These are phyloP conservation scores for Pherbina coryleti DNA, from an alignment of 2,888 invertebrate genomes.

Conservation along the genomic window DNA sequence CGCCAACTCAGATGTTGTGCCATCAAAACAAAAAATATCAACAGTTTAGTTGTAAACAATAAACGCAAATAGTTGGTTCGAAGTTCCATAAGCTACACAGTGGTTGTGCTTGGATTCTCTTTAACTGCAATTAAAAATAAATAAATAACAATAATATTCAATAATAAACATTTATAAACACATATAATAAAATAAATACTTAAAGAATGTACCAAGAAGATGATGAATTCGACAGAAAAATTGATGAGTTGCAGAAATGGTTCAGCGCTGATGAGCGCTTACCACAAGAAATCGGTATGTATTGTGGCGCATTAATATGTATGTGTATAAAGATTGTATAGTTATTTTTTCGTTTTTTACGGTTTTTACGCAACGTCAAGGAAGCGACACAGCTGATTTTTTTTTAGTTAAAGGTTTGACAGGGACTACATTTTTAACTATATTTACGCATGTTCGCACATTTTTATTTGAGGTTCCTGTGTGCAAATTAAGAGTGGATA, in stretches of 20 bases:
- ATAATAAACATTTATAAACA: not conserved
- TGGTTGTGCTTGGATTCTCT: not conserved
- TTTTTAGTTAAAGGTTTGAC: not conserved
- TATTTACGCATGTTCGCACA: not conserved
- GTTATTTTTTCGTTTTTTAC: not conserved
- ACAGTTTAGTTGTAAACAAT: not conserved
- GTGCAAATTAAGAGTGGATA: no score
- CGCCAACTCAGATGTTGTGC: constrained; percentile 16
- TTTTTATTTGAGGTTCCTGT: not conserved
- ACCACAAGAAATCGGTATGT: constrained; percentile 59
- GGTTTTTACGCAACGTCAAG: not conserved
- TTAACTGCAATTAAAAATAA: no score
- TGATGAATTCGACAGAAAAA: constrained; percentile 50
- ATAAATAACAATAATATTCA: not conserved
- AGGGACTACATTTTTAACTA: not conserved
- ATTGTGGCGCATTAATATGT: not conserved
- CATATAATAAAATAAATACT: not conserved
- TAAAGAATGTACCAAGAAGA: constrained; percentile 3
- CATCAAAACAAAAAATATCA: constrained; percentile 6
- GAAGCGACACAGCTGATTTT: not conserved
- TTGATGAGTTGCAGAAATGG: constrained; percentile 58
- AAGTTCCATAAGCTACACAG: no score
- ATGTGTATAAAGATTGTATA: not conserved
- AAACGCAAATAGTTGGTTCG: not conserved
- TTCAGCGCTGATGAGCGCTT: constrained; percentile 57